phyloP scores from a whole-genome alignment of 2,888 invertebrate genomes.

The Steinernema carpocapsae region DNA sequence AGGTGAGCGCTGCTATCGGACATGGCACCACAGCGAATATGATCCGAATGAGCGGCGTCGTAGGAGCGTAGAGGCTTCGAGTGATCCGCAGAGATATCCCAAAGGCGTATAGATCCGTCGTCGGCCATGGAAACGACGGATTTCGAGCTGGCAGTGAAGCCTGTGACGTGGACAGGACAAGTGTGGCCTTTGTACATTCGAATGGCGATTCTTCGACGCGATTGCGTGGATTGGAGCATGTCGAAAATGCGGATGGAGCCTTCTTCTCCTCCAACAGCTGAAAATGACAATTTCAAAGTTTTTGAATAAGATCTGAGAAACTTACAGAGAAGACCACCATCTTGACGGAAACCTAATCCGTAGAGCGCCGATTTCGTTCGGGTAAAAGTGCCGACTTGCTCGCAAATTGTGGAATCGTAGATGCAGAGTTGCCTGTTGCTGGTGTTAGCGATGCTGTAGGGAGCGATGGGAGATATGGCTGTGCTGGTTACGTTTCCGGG shows the following conservation, averaged over 20 bases:
- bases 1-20: conserved; percentile 53
- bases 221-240: conserved; percentile 77
- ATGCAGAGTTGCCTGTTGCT: conserved; percentile 74
- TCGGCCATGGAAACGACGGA: conserved; percentile 48
- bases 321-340: conserved; percentile 69
- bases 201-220: conserved; percentile 73
- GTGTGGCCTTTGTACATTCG: conserved; percentile 85
- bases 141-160: conserved; percentile 38
- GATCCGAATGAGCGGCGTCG: conserved; percentile 57
- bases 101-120: conserved; percentile 62
- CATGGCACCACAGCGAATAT: conserved; percentile 56
- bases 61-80: conserved; percentile 29
- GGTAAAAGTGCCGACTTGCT: conserved; percentile 64
- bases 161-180: conserved; percentile 44
- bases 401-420: conserved; percentile 57
- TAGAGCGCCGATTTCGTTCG: conserved; percentile 70
- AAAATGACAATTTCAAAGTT: conserved; percentile 2
- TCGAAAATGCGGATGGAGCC: conserved; percentile 86
- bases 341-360: conserved; percentile 70
- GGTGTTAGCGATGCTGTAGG: conserved; percentile 88
- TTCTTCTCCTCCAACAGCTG: conserved; percentile 86
- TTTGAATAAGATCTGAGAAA: neutral
- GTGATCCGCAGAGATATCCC: conserved; percentile 50
- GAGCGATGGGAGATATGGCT: conserved; percentile 86
- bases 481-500: conserved; percentile 89